Base-by-base conservation (phyloP, 2,113 vertebrate genomes). In the Capreolus pygargus region DNA sequence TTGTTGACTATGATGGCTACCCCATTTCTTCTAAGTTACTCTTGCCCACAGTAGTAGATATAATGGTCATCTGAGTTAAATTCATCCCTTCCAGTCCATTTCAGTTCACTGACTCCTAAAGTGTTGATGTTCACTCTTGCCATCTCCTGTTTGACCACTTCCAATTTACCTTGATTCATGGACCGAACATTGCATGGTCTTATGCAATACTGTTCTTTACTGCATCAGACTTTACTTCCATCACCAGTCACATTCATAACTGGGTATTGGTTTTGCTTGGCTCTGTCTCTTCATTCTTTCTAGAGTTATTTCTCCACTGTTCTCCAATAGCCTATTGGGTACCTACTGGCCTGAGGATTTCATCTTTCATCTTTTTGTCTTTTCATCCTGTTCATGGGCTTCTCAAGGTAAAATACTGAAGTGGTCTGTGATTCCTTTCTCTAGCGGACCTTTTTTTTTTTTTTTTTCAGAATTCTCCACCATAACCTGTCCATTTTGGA, bases 41-140 rank as follows among this genome's bases (percentile, higher is more conserved):
- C 61, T 67, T n/a, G 7, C 7, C 30, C 16, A 67, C 7, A n/a
- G 33, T n/a, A n/a, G 33, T 9, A 67, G 61, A 67, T 67, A 67
- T 67, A n/a, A 67, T 19, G 16, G 16, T 67, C 33, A 67, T 67
- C 3, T n/a, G 16, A n/a, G 16, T 67, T 67, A 67, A 67, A 67
- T n/a, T n/a, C 7, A n/a, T 67, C 61, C 61, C 61, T 67, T 67
- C 61, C 16, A 67, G 16, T 67, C 15, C 33, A 67, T 19, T 67
- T 17, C 33, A 67, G 16, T n/a, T 67, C 61, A 67, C 33, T 67
- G 16, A 67, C 7, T 67, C 33, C 16, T n/a, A n/a, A 67, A 67
- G n/a, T 67, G 7, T 67, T 0, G 0, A 17, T 64, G 61, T 64
- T 67, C 33, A 67, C 33, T 67, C 33, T 67, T 67, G 3, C 2